phyloP scores from a whole-genome alignment of 1,140 invertebrate genomes.

The Camponotus vicinus region DNA sequence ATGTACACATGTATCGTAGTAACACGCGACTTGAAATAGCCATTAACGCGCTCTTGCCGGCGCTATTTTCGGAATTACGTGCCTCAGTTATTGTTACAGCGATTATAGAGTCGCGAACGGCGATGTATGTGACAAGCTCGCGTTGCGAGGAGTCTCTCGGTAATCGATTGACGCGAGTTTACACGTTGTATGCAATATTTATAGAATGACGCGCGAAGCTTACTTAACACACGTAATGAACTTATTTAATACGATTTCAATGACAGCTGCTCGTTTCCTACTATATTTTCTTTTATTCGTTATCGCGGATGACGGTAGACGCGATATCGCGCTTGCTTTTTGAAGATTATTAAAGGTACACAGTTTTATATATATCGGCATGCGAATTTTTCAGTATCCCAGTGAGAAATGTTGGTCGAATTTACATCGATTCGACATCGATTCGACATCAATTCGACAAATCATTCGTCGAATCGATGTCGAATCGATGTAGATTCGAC shows the following conservation, averaged over 20 bases:
- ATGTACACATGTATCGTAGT: slow-evolving; percentile 29
- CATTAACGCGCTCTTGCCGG: neutral
- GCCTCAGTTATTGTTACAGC: slow-evolving; percentile 45
- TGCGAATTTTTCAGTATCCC: too few relatives aligned
- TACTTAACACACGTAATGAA: slow-evolving; percentile 46
- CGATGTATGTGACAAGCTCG: slow-evolving; percentile 11
- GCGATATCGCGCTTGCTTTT: too few relatives aligned
- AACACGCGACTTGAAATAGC: slow-evolving; percentile 51
- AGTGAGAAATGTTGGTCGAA: too few relatives aligned
- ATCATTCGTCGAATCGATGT: too few relatives aligned
- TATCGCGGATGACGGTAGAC: too few relatives aligned
- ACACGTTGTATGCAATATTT: slow-evolving; percentile 55
- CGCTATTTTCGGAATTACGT: slow-evolving; percentile 52
- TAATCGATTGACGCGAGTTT: slow-evolving; percentile 59
- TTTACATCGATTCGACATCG: too few relatives aligned
- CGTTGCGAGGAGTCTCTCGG: slow-evolving; percentile 24
- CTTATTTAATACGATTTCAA: slow-evolving; percentile 48
- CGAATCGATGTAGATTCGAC: too few relatives aligned
- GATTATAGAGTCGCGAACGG: neutral
- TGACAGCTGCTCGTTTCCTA: neutral
- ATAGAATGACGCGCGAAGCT: slow-evolving; percentile 40
- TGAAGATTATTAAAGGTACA: neutral
- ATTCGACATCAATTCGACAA: too few relatives aligned
- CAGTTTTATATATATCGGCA: too few relatives aligned
- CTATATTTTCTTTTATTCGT: too few relatives aligned